Conservation (phyloP, 2,888 invertebrate species). For the Dinocampus coccinellae region DNA sequence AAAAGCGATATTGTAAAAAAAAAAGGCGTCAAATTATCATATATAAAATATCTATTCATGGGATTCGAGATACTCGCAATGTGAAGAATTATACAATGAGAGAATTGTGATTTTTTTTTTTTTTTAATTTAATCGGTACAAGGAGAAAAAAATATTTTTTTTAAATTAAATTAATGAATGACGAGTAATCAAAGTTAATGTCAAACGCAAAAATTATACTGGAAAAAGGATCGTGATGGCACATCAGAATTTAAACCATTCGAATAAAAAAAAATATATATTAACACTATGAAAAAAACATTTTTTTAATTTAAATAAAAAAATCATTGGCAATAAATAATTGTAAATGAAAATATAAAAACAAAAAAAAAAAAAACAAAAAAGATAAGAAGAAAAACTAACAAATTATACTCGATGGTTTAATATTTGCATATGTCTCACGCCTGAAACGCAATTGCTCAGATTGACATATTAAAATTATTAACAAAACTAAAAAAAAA, state of each 20-base stretch:
- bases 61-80: not conserved
- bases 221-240: too few species aligned
- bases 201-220: too few species aligned
- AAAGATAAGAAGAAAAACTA: slow-evolving; percentile 5
- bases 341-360: not conserved
- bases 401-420: not conserved
- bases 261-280: slow-evolving; percentile 14
- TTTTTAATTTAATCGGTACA: too few species aligned
- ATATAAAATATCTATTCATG: not conserved
- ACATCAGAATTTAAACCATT: slow-evolving; percentile 21
- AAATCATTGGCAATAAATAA: too few species aligned
- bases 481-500: slow-evolving; percentile 22
- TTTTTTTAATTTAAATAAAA: not conserved
- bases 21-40: not conserved
- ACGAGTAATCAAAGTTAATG: too few species aligned
- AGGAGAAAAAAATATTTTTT: too few species aligned
- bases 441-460: slow-evolving; percentile 37
- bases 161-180: too few species aligned
- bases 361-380: slow-evolving; percentile 12
- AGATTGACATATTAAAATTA: slow-evolving; percentile 27
- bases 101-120: too few species aligned
- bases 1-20: too few species aligned
- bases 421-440: slow-evolving; percentile 8
- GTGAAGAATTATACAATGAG: not conserved
- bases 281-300: not conserved